These are phyloP conservation scores for Gymnoscopelus braueri DNA, from an alignment of 2,797 vertebrate genomes.

Conservation along the genomic window DNA sequence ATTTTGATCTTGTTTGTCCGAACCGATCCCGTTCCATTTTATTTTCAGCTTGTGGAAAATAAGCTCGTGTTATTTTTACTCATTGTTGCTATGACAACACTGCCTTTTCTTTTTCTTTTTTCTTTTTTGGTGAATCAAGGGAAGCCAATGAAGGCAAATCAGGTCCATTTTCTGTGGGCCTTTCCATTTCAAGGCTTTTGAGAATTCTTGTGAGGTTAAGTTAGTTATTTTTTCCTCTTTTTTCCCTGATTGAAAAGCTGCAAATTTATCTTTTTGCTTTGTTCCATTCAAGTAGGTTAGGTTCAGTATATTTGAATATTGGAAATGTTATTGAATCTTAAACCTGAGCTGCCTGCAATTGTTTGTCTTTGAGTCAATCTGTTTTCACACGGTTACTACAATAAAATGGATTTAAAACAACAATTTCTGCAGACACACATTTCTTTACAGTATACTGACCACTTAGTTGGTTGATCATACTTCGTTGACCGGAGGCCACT, in stretches of 20 bases:
- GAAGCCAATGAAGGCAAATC: slow-evolving; percentile 69
- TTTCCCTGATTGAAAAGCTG: neutral
- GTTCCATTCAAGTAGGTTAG: neutral
- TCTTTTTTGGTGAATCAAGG: slow-evolving; percentile 49
- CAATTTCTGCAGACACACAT: too few species aligned
- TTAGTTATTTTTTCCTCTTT: slow-evolving; percentile 9
- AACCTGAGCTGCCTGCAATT: neutral
- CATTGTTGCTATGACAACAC: slow-evolving; percentile 85
- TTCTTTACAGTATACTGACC: too few species aligned
- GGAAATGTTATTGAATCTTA: neutral
- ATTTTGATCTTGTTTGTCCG: slow-evolving; percentile 81
- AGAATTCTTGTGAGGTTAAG: neutral
- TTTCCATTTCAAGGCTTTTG: slow-evolving; percentile 38
- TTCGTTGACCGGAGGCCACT: too few species aligned
- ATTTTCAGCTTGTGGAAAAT: slow-evolving; percentile 82
- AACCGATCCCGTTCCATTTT: slow-evolving; percentile 81
- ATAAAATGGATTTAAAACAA: neutral
- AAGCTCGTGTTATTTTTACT: slow-evolving; percentile 86
- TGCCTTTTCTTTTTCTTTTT: slow-evolving; percentile 40
- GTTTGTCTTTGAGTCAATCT: neutral
- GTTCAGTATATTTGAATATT: neutral
- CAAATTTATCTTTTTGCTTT: neutral
- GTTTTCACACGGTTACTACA: too few species aligned
- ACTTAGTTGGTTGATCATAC: too few species aligned
- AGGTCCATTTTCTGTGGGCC: slow-evolving; percentile 27